Evolutionary conservation across 2,113 vertebrate species (phyloP).

Genomic region (Podilymbus podiceps): DNA sequence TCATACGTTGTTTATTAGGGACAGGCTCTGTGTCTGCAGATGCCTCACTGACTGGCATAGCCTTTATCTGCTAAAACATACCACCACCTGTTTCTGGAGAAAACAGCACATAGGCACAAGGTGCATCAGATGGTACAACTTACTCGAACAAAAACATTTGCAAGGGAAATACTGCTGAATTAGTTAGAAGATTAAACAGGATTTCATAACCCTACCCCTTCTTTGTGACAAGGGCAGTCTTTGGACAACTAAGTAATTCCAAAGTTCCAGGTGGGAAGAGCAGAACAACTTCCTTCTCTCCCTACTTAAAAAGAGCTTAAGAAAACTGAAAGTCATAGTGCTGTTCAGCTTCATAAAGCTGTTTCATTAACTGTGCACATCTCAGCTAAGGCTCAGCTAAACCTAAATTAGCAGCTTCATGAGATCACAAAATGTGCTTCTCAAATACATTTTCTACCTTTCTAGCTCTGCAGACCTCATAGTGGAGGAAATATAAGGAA

Average conservation of each 20-base stretch:
- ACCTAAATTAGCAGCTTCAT: neutral
- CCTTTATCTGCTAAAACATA: neutral
- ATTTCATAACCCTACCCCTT: neutral
- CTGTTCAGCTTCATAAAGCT: neutral
- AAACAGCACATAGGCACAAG: neutral
- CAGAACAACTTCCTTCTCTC: neutral
- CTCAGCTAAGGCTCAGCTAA: neutral
- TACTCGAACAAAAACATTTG: neutral
- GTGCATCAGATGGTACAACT: neutral
- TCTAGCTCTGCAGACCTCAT: neutral
- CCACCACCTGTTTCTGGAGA: neutral
- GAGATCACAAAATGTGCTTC: neutral
- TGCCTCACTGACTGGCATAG: neutral
- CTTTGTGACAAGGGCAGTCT: neutral
- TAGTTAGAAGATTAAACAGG: neutral
- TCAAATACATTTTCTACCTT: neutral
- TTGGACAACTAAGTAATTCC: neutral
- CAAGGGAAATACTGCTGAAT: neutral
- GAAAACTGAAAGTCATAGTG: neutral
- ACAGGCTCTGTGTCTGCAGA: neutral
- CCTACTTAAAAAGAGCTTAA: neutral
- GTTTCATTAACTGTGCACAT: neutral
- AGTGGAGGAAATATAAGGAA: too few species aligned
- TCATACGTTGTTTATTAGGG: neutral
- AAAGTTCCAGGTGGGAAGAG: neutral